phyloP scores from a whole-genome alignment of 2,797 vertebrate species.

The Hippopotamyrus pictus region DNA sequence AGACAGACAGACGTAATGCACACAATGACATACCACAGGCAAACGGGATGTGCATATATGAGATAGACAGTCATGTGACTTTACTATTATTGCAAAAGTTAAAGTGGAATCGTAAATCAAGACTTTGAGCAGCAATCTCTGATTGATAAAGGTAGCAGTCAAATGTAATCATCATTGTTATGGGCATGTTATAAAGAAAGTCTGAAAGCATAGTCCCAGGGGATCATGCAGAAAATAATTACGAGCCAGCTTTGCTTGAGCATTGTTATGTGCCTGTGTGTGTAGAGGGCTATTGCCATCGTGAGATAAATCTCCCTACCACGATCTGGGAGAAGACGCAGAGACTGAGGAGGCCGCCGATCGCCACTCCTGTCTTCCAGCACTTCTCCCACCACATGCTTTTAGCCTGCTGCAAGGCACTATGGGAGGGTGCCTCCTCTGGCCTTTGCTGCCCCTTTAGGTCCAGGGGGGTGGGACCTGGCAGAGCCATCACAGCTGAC shows the following conservation, averaged over 20 bases:
- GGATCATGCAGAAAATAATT: conserved; percentile 14
- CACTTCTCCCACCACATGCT: conserved; percentile 53
- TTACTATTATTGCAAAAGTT: not conserved
- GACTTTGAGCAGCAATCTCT: not conserved
- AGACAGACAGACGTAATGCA: conserved; percentile 25
- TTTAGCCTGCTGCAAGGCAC: conserved; percentile 43
- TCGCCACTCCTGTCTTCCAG: conserved; percentile 57
- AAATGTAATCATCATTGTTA: not conserved
- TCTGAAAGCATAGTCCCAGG: not conserved
- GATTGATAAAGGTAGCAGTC: not conserved
- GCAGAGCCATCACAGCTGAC: conserved; percentile 28
- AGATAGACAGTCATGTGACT: not conserved
- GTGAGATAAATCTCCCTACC: conserved; percentile 50
- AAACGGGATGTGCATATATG: not conserved
- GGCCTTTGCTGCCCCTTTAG: conserved; percentile 43
- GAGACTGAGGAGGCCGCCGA: conserved; percentile 57
- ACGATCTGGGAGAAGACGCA: conserved; percentile 61
- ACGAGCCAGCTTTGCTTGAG: not conserved
- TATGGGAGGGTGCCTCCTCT: conserved; percentile 47
- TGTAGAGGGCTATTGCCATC: not conserved
- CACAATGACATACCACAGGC: not conserved
- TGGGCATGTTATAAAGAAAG: not conserved
- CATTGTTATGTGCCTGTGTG: not conserved
- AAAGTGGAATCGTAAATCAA: not conserved
- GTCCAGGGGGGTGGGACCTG: conserved; percentile 55